Conservation (phyloP, 2,888 invertebrate species). For the Synergus japonicus region DNA sequence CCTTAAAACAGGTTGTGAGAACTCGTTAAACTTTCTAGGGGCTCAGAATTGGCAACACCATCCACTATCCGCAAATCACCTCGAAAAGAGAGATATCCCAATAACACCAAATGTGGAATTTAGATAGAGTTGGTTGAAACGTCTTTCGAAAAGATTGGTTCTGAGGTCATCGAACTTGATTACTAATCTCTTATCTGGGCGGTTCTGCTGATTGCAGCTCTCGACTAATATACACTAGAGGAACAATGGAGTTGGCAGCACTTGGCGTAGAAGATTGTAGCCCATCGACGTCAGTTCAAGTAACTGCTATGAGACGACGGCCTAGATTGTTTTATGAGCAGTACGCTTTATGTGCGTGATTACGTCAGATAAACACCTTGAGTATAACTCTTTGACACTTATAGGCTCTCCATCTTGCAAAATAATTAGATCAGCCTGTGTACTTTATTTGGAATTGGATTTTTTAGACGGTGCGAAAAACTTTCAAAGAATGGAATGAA, state of each 20-base stretch:
- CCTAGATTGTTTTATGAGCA: slow-evolving; percentile 54
- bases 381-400: background rate
- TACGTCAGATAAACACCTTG: slow-evolving; percentile 44
- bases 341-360: slow-evolving; percentile 46
- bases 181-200: slow-evolving; percentile 34
- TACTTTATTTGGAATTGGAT: background rate
- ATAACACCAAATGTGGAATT: slow-evolving; percentile 23
- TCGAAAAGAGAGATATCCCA: background rate
- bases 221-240: slow-evolving; percentile 23
- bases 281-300: slow-evolving; percentile 19
- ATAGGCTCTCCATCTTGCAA: background rate
- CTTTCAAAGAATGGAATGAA: background rate
- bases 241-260: slow-evolving; percentile 46
- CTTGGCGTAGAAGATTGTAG: slow-evolving; percentile 35
- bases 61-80: background rate
- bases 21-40: slow-evolving; percentile 63
- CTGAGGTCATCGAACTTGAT: slow-evolving; percentile 39
- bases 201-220: slow-evolving; percentile 20
- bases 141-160: background rate
- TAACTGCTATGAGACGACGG: slow-evolving; percentile 49
- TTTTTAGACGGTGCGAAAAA: background rate
- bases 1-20: slow-evolving; percentile 62
- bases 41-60: slow-evolving; percentile 36
- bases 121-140: slow-evolving; percentile 1
- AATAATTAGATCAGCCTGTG: background rate